A percentile compares a stretch with the other conserved stretches of the same genome.
Conservation (phyloP, 2,113 vertebrate species). For the Myotis brandtii region DNA sequence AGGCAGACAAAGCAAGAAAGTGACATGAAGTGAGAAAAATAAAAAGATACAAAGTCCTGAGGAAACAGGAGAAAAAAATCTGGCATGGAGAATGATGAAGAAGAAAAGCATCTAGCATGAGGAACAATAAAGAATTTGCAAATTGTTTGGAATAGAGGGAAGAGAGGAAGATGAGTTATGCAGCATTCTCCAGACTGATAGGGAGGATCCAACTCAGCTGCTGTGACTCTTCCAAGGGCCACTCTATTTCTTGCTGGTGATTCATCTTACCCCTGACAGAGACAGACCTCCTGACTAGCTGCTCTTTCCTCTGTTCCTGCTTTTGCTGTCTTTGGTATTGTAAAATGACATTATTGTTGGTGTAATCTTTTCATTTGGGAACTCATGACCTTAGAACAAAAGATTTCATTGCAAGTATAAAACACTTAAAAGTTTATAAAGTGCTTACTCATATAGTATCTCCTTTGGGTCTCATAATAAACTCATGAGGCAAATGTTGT, state of each 20-base stretch:
- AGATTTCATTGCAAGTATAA: slow-evolving; percentile 63
- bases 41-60: not conserved
- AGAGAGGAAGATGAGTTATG: not conserved
- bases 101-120: slow-evolving; percentile 5
- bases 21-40: not conserved
- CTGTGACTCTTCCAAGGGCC: slow-evolving; percentile 45
- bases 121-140: not conserved
- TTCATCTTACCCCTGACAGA: slow-evolving; percentile 56
- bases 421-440: slow-evolving; percentile 40
- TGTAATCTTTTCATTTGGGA: slow-evolving; percentile 54
- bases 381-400: slow-evolving; percentile 34
- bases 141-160: not conserved
- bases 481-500: not conserved
- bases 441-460: slow-evolving; percentile 16
- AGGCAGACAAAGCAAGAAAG: not conserved
- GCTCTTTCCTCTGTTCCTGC: not conserved
- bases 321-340: slow-evolving; percentile 33
- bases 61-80: not conserved
- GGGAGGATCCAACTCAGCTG: not conserved
- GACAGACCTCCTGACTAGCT: slow-evolving; percentile 16
- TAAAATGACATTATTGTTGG: slow-evolving; percentile 55
- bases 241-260: slow-evolving; percentile 56
- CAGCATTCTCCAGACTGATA: not conserved
- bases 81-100: not conserved
- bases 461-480: slow-evolving; percentile 54